Evolutionary conservation across 37 sponge, comb jelly and placozoan species (phyloP).

Genomic region (Mnemiopsis leidyi): DNA sequence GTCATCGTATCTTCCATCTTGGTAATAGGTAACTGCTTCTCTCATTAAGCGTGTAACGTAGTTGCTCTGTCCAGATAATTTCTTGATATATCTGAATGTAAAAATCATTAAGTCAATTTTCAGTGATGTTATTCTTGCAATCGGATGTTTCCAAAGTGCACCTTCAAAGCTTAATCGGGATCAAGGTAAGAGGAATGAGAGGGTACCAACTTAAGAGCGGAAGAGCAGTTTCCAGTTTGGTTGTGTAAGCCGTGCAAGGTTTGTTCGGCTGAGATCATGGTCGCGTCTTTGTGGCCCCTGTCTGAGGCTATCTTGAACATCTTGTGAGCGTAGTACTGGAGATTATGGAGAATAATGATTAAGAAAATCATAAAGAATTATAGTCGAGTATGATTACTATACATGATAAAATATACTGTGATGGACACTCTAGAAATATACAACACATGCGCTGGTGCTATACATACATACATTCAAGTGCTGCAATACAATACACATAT

Average conservation of each 20-base stretch:
- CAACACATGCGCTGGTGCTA: too few relatives aligned
- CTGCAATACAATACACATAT: too few relatives aligned
- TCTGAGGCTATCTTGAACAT: constrained; percentile 63
- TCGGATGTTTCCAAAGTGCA: too few relatives aligned
- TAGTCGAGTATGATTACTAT: neutral
- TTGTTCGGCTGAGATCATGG: constrained; percentile 42
- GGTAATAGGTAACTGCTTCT: neutral
- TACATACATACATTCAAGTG: too few relatives aligned
- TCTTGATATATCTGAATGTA: neutral
- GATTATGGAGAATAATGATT: neutral
- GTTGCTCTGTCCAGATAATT: neutral
- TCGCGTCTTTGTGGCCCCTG: constrained; percentile 45
- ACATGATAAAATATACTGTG: too few relatives aligned
- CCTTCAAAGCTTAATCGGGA: too few relatives aligned
- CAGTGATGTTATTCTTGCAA: too few relatives aligned
- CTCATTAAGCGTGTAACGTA: neutral
- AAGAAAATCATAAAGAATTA: neutral
- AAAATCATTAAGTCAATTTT: neutral
- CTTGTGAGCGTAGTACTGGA: constrained; percentile 50
- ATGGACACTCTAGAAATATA: too few relatives aligned
- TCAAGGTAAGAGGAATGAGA: too few relatives aligned
- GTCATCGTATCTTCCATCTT: constrained; percentile 38
- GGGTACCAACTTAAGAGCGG: constrained; percentile 21
- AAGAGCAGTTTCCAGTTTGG: neutral
- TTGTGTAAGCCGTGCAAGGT: neutral